Base-by-base conservation (phyloP, 2,113 vertebrate species). In the Zootoca vivipara region DNA sequence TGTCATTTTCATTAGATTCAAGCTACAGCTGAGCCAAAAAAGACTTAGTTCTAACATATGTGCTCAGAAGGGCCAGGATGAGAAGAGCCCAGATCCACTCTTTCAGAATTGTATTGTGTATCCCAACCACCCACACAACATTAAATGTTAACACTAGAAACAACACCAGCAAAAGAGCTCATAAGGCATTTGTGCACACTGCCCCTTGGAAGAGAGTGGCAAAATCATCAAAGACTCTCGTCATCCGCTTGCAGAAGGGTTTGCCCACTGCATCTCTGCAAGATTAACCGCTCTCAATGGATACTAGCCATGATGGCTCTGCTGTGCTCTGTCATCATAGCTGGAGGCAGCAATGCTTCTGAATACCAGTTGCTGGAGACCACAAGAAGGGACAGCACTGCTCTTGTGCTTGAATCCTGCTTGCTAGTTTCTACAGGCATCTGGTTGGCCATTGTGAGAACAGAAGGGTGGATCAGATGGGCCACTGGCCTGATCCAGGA, bases 1-100 rank as follows among this genome's bases (percentile, higher is more conserved):
- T 97, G 97, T 97, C 97, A 97, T 97, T 97, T 97, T 97, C 97
- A 96, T 97, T 96, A 96, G 95, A 96, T 94, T 96, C 96, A 92
- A 95, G 96, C 94, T 96, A 96, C 96, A 95, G 96, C 97, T 96
- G 97, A 97, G 97, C 96, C 97, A 97, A 96, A 96, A 95, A 16
- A 96, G 96, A 96, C 96, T 96, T 96, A 93, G 92, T 97, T 96
- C 95, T 95, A 97, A 96, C 97, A 95, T 96, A 96, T 97, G 96
- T 95, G 96, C 95, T 96, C 94, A 93, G 96, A 97, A 95, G 93
- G 96, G 96, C 96, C 96, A 95, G 94, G 95, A 96, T 95, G 95
- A 94, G 87, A 94, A 67, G 94, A 93, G 94, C 95, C 96, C 96
- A 96, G 96, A 96, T 94, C 95, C 95, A 93, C 96, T 95, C 95